phyloP scores from a whole-genome alignment of 2,888 invertebrate species.

The Rhagophthalmus giganteus region DNA sequence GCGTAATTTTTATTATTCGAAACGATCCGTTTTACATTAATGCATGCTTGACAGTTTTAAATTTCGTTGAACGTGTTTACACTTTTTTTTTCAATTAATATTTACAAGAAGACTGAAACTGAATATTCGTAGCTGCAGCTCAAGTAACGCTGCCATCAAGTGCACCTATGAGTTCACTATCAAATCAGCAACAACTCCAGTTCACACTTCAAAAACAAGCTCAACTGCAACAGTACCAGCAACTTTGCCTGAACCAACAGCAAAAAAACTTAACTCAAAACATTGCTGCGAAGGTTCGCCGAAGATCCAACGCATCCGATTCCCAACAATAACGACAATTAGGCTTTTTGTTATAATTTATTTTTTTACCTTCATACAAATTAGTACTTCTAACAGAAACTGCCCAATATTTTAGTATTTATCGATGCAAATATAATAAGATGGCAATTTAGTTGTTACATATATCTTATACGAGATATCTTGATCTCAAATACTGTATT shows the following conservation, averaged over 20 bases:
- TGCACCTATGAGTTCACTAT: conserved; percentile 38
- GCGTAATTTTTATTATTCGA: conserved; percentile 3
- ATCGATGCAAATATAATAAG: conserved; percentile 3
- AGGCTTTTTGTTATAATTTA: conserved; percentile 20
- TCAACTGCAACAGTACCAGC: conserved; percentile 51
- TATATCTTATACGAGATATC: conserved; percentile 34
- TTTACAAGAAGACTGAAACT: conserved; percentile 32
- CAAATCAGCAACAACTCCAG: conserved; percentile 43
- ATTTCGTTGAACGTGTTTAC: conserved; percentile 5
- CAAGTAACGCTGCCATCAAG: conserved; percentile 44
- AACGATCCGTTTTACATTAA: conserved; percentile 1
- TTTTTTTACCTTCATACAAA: conserved; percentile 24
- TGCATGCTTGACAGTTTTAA: conserved; percentile 13
- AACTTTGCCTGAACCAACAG: conserved; percentile 48
- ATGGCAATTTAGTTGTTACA: conserved; percentile 13
- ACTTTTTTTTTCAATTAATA: conserved; percentile 19
- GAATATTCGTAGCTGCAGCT: conserved; percentile 45
- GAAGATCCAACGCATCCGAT: conserved; percentile 51
- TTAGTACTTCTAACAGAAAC: conserved; percentile 25
- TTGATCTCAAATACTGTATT: conserved; percentile 47
- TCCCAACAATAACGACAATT: conserved; percentile 45
- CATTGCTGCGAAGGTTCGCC: conserved; percentile 47
- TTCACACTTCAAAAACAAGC: conserved; percentile 50
- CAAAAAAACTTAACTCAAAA: conserved; percentile 42
- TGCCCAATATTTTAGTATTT: conserved; percentile 24